These are phyloP conservation scores for Neuroterus valhalla DNA, from an alignment of 1,140 invertebrate species.

Conservation along the genomic window DNA sequence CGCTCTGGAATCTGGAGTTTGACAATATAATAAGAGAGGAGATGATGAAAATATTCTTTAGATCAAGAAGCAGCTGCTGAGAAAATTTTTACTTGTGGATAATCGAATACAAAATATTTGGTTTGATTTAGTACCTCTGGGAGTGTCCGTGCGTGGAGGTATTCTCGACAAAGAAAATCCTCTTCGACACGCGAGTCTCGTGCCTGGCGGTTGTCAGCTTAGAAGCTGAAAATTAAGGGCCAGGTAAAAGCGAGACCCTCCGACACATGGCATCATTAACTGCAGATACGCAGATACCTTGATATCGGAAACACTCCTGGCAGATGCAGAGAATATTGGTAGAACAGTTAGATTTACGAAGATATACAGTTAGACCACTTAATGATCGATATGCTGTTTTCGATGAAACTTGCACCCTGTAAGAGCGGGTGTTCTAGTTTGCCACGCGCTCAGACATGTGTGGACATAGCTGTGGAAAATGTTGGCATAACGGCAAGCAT, in stretches of 20 bases:
- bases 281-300: slow-evolving; percentile 38
- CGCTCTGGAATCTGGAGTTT: background rate
- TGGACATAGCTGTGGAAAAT: background rate
- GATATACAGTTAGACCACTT: slow-evolving; percentile 16
- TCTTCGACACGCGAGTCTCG: background rate
- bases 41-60: slow-evolving; percentile 18
- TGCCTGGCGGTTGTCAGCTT: background rate
- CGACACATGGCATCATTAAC: slow-evolving; percentile 59
- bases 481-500: slow-evolving; percentile 14
- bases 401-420: background rate
- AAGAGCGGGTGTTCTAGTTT: background rate
- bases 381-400: slow-evolving; percentile 16
- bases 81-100: slow-evolving; percentile 1
- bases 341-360: slow-evolving; percentile 34
- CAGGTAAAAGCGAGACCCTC: slow-evolving; percentile 55
- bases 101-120: background rate
- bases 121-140: background rate
- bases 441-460: background rate
- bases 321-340: slow-evolving; percentile 44
- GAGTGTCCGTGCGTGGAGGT: slow-evolving; percentile 1
- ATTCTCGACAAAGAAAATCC: background rate
- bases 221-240: slow-evolving; percentile 43
- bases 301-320: slow-evolving; percentile 53
- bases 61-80: background rate
- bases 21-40: slow-evolving; percentile 1